Percentiles rank a stretch among this genome's conserved stretches.
Conservation (phyloP, 2,888 invertebrate genomes). For the Lamproptera curius region DNA sequence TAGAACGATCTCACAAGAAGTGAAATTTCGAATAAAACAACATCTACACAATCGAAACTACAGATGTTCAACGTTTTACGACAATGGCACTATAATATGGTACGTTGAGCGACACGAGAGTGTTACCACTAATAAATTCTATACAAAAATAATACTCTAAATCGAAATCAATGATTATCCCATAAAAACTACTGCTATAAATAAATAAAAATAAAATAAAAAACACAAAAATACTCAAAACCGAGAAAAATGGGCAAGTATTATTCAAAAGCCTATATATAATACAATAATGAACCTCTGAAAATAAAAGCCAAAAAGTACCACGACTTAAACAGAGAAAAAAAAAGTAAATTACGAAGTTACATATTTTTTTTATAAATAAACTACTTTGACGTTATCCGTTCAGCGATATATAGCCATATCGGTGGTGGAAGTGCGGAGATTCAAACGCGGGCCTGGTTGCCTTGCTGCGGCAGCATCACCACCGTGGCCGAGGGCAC, state of each 20-base stretch:
- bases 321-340: slow-evolving; percentile 1
- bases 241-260: no score
- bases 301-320: no score
- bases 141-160: neutral
- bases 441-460: slow-evolving; percentile 60
- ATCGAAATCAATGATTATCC: neutral
- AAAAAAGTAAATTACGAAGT: neutral
- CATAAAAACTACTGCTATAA: neutral
- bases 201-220: neutral
- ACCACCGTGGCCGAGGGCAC: slow-evolving; percentile 45
- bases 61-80: neutral
- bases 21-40: neutral
- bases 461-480: slow-evolving; percentile 49
- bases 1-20: no score
- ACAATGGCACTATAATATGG: slow-evolving; percentile 9
- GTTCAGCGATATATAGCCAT: slow-evolving; percentile 1
- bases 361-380: slow-evolving; percentile 1
- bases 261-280: no score
- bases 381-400: slow-evolving; percentile 7
- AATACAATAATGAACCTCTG: no score
- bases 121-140: neutral
- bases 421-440: slow-evolving; percentile 26
- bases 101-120: slow-evolving; percentile 8
- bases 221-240: neutral
- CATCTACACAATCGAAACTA: neutral